A percentile compares a stretch with the other conserved stretches of the same genome.
These are phyloP conservation scores for Pristionchus maxplancki DNA, from an alignment of 2,888 invertebrate species.

Conservation along the genomic window DNA sequence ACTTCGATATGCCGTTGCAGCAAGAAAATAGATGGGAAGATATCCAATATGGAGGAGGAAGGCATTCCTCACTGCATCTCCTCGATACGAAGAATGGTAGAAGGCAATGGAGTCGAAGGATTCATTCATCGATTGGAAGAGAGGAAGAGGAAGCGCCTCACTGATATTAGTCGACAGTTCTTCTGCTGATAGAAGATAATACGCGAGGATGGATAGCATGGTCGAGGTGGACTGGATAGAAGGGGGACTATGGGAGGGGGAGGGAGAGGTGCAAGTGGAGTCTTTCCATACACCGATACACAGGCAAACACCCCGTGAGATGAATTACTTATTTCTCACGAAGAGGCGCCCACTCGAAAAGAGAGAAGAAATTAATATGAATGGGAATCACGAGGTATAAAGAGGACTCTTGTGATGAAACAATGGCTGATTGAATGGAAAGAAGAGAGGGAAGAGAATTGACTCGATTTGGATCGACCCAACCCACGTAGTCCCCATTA, in stretches of 20 bases:
- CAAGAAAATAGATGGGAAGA: constrained; percentile 34
- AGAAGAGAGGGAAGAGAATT: background rate
- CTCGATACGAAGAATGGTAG: constrained; percentile 10
- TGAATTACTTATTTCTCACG: constrained; percentile 35
- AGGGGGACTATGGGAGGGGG: background rate
- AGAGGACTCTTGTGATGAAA: background rate
- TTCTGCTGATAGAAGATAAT: background rate
- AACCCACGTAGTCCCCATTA: background rate
- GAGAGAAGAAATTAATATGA: constrained; percentile 7
- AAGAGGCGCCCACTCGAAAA: constrained; percentile 11
- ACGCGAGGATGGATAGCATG: constrained; percentile 27
- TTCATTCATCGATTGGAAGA: constrained; percentile 1
- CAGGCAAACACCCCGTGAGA: constrained; percentile 5
- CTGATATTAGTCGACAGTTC: background rate
- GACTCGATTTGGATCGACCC: constrained; percentile 7
- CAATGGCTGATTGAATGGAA: background rate
- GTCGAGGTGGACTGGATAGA: background rate
- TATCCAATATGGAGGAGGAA: constrained; percentile 28
- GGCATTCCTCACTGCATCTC: constrained; percentile 1
- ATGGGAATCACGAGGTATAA: background rate
- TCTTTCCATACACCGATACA: background rate
- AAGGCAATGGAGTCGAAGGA: background rate
- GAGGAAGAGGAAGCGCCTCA: background rate
- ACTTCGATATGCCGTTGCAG: constrained; percentile 18
- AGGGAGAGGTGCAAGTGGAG: background rate